Evolutionary conservation across 1,140 invertebrate species (phyloP), one percentile per base, ranked within the genome.

Genomic region (Phymorhynchus buccinoides): DNA sequence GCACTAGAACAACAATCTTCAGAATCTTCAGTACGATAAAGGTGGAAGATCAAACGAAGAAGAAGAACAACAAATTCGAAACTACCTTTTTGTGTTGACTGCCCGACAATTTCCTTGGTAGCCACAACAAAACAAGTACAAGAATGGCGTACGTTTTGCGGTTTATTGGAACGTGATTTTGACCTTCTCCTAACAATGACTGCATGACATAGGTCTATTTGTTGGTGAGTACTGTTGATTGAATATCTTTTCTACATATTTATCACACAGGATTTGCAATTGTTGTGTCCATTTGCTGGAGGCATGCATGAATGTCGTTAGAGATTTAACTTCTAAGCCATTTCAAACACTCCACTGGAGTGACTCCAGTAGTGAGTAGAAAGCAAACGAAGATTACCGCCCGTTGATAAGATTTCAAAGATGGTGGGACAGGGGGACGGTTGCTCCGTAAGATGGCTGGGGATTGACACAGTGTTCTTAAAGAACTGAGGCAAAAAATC

Each of bases 91-190:
- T 6, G 14, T 9, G 7, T n/a, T 62, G 56, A 62, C 56, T 62
- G 6, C 0, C n/a, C 56, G 56, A 62, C 56, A 62, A 62, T 62
- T 62, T 62, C 56, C 56, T 62, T 62, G 56, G 56, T 62, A 62
- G 56, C 56, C 56, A 62, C 56, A 62, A 62, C 56, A 62, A 62
- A 62, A 62, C 56, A 62, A 18, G n/a, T n/a, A n/a, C n/a, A 48
- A 62, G 56, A 62, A 62, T 62, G 56, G 56, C 56, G 12, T 0
- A 27, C 56, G 56, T 27, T 22, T 12, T 62, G 56, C 56, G 22
- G 56, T 22, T 62, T 0, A 18, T 27, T 62, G 56, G 56, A 62
- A 62, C 56, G 22, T 62, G 56, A 62, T 62, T 62, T 62, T 62
- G 56, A 62, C 56, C 56, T 62, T 62, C 56, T 27, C n/a, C 14